These are phyloP conservation scores for Mechanitis messenoides DNA, from an alignment of 2,888 invertebrate genomes.

Conservation along the genomic window DNA sequence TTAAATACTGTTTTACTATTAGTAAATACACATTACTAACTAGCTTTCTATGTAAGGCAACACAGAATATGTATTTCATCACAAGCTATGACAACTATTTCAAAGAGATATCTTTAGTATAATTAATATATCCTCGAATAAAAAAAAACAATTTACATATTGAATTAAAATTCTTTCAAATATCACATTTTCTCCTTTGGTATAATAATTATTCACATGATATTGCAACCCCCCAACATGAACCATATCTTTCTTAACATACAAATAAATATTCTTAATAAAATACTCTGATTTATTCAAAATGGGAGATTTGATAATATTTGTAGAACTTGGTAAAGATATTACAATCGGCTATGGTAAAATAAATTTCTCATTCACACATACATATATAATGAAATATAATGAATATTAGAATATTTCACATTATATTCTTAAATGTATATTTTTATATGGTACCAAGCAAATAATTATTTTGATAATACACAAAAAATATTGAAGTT, in stretches of 20 bases:
- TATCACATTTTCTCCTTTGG: conserved; percentile 24
- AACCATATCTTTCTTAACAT: not conserved
- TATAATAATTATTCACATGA: conserved; percentile 13
- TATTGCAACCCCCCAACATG: conserved; percentile 8
- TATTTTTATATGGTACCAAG: no score
- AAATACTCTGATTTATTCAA: not conserved
- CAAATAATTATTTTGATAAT: no score
- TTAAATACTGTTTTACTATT: conserved; percentile 13
- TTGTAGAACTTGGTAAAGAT: not conserved
- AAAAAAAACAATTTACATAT: conserved; percentile 15
- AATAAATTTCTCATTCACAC: conserved; percentile 30
- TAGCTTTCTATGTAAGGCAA: conserved; percentile 29
- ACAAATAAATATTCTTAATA: not conserved
- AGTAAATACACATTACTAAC: conserved; percentile 5
- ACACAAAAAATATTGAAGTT: conserved; percentile 1
- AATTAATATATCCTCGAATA: conserved; percentile 23
- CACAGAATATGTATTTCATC: conserved; percentile 17
- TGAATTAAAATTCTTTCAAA: conserved; percentile 14
- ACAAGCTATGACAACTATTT: conserved; percentile 24
- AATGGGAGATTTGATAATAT: conserved; percentile 11
- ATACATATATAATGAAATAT: not conserved
- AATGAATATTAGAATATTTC: no score
- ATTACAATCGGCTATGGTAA: conserved; percentile 26
- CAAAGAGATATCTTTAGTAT: conserved; percentile 17
- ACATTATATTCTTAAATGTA: no score